Conservation (phyloP, 1,140 invertebrate genomes). For the Drosophila rufa region DNA sequence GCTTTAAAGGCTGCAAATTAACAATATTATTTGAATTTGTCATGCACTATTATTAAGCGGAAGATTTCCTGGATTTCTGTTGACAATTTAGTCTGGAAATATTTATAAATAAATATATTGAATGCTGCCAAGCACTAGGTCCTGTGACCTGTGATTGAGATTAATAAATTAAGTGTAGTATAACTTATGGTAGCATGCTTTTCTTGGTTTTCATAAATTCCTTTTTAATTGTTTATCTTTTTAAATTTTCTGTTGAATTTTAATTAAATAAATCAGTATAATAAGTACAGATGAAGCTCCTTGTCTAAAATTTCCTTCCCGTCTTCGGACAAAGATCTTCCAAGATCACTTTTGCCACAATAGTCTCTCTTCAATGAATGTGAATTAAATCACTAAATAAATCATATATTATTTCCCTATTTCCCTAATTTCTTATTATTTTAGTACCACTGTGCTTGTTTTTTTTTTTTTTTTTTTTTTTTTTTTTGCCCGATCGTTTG, state of each 20-base stretch:
- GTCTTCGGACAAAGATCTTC: too few relatives aligned
- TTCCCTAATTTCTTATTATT: neutral
- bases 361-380: too few relatives aligned
- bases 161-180: neutral
- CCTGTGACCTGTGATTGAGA: neutral
- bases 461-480: conserved; percentile 9
- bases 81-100: neutral
- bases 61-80: neutral
- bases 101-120: neutral
- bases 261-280: neutral
- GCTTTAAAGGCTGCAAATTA: neutral
- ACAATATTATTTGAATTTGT: neutral
- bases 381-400: too few relatives aligned
- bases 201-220: neutral
- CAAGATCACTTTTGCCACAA: too few relatives aligned
- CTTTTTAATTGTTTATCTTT: neutral
- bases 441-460: conserved; percentile 37
- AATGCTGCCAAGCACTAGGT: too few relatives aligned
- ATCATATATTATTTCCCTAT: neutral
- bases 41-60: neutral
- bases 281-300: too few relatives aligned
- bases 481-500: conserved; percentile 11
- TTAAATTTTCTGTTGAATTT: too few relatives aligned
- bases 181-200: too few relatives aligned
- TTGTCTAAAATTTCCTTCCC: too few relatives aligned